A percentile compares a stretch with the other conserved stretches of the same genome.
phyloP scores from a whole-genome alignment of 2,888 invertebrate genomes.

The Caenorhabditis angaria region DNA sequence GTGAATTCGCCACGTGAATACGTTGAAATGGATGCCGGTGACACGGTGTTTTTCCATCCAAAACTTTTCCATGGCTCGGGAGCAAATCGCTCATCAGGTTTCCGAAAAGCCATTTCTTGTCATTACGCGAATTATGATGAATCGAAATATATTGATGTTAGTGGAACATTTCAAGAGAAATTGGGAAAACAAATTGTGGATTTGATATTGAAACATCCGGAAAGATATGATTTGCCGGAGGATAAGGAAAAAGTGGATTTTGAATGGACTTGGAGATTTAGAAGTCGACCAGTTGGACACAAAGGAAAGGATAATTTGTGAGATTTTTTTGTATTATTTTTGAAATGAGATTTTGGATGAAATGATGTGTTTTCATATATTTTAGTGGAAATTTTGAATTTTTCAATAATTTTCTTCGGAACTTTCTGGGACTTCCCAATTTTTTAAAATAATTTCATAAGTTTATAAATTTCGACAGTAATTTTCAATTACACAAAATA shows the following conservation, averaged over 20 bases:
- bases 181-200: conserved; percentile 58
- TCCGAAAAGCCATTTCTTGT: conserved; percentile 83
- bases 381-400: too few relatives aligned
- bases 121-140: conserved; percentile 81
- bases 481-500: too few relatives aligned
- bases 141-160: conserved; percentile 80
- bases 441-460: too few relatives aligned
- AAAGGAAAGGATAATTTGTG: background rate
- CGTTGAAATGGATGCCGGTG: conserved; percentile 84
- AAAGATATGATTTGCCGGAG: conserved; percentile 25
- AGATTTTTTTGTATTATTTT: background rate
- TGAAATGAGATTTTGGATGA: too few relatives aligned
- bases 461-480: too few relatives aligned
- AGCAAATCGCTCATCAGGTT: conserved; percentile 81
- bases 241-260: background rate
- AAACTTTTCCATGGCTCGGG: conserved; percentile 86
- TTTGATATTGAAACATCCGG: conserved; percentile 54
- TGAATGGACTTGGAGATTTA: conserved; percentile 1
- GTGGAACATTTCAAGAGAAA: conserved; percentile 74
- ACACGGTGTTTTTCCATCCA: conserved; percentile 87
- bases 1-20: conserved; percentile 75
- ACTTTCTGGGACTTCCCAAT: too few relatives aligned
- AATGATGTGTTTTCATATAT: too few relatives aligned
- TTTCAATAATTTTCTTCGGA: too few relatives aligned
- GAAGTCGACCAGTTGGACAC: background rate